Percentiles rank a stretch among this genome's conserved stretches.
phyloP scores from a whole-genome alignment of 2,888 invertebrate genomes.

The Andrena praecox region DNA sequence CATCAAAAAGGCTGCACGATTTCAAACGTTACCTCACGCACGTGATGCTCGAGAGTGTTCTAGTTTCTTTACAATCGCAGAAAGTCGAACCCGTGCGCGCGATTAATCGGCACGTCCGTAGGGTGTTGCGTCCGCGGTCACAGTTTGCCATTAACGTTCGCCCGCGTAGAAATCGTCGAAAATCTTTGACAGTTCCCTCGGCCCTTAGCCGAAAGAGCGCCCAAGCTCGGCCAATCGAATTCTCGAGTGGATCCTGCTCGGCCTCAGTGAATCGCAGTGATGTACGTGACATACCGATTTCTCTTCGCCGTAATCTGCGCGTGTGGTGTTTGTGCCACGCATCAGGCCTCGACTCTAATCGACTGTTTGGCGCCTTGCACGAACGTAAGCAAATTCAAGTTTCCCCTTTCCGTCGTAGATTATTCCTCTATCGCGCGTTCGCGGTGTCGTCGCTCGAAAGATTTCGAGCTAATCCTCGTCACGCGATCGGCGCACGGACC shows the following conservation, averaged over 20 bases:
- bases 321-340: slow-evolving; percentile 26
- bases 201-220: not conserved
- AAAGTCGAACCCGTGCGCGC: not conserved
- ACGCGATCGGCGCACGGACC: no score
- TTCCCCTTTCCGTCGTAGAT: not conserved
- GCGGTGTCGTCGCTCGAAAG: no score
- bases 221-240: not conserved
- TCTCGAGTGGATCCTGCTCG: not conserved
- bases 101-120: not conserved
- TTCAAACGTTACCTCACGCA: slow-evolving; percentile 12
- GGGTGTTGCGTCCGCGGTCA: not conserved
- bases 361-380: slow-evolving; percentile 52
- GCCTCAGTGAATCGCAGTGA: not conserved
- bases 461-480: not conserved
- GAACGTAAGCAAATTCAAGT: slow-evolving; percentile 60
- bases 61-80: not conserved
- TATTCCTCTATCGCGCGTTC: not conserved
- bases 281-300: not conserved
- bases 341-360: slow-evolving; percentile 40
- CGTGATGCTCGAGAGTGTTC: not conserved
- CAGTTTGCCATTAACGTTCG: not conserved
- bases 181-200: not conserved
- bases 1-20: slow-evolving; percentile 10
- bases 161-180: not conserved
- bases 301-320: slow-evolving; percentile 2